Conservation (phyloP, 2,888 invertebrate genomes). For the Danaus chrysippus region DNA sequence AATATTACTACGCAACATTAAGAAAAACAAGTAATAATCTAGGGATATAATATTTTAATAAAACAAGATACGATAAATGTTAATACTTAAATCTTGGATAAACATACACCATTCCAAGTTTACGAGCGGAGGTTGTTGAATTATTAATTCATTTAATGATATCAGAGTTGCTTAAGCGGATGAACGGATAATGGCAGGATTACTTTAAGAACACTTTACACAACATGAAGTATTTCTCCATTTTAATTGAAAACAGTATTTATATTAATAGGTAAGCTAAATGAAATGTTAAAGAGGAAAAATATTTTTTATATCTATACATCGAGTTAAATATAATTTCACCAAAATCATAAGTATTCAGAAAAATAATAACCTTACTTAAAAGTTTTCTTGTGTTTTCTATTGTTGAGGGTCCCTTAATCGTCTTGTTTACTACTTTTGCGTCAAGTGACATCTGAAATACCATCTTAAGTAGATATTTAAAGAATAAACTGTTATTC, state of each 20-base stretch:
- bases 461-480: neutral
- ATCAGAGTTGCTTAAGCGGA: conserved; percentile 24
- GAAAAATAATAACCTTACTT: neutral
- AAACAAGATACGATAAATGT: neutral
- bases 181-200: conserved; percentile 16
- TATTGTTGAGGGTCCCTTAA: conserved; percentile 15
- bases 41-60: too few relatives aligned
- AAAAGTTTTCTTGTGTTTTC: neutral
- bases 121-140: conserved; percentile 34
- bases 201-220: conserved; percentile 14
- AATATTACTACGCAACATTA: too few relatives aligned
- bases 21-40: too few relatives aligned
- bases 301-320: too few relatives aligned
- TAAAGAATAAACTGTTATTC: neutral
- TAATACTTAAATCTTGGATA: conserved; percentile 10
- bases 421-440: conserved; percentile 18
- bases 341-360: neutral
- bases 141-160: conserved; percentile 39
- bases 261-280: too few relatives aligned
- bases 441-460: neutral
- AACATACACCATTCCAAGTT: conserved; percentile 13
- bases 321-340: too few relatives aligned
- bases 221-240: neutral
- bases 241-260: neutral
- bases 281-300: too few relatives aligned